Percentiles rank a stretch among this genome's conserved stretches.
Evolutionary conservation across 2,797 vertebrate genomes (phyloP).

Genomic region (Helarctos malayanus): DNA sequence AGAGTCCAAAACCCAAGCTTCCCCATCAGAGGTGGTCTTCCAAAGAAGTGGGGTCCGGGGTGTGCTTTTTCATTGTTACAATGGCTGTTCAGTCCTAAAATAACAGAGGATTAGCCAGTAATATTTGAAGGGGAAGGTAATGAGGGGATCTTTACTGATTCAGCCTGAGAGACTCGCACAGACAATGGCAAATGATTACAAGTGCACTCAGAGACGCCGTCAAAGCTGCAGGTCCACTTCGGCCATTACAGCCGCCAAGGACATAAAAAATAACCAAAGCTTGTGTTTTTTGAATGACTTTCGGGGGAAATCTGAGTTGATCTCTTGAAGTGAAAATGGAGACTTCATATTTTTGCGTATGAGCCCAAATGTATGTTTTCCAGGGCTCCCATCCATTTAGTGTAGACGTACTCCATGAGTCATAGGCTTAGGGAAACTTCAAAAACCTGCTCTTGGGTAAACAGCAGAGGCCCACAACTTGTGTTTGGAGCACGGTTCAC

Average conservation of each 20-base stretch:
- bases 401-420: background rate
- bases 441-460: background rate
- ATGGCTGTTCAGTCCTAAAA: background rate
- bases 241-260: background rate
- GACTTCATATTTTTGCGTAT: background rate
- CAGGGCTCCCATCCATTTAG: background rate
- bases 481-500: background rate
- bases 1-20: background rate
- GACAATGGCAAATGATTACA: background rate
- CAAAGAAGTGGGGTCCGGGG: background rate
- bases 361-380: slow-evolving; percentile 47
- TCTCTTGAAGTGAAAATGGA: background rate
- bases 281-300: background rate
- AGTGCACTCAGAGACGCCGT: background rate
- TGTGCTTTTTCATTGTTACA: background rate
- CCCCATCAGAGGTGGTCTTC: background rate
- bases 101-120: background rate
- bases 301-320: background rate
- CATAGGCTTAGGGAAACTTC: slow-evolving; percentile 7
- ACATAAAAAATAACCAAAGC: slow-evolving; percentile 12
- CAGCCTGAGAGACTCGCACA: background rate
- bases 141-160: background rate
- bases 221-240: background rate
- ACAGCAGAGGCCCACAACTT: background rate
- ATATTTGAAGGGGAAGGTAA: background rate